Percentiles rank a stretch among this genome's conserved stretches.
These are phyloP conservation scores for Phaenicophaeus curvirostris DNA, from an alignment of 2,797 vertebrate genomes.

Conservation along the genomic window DNA sequence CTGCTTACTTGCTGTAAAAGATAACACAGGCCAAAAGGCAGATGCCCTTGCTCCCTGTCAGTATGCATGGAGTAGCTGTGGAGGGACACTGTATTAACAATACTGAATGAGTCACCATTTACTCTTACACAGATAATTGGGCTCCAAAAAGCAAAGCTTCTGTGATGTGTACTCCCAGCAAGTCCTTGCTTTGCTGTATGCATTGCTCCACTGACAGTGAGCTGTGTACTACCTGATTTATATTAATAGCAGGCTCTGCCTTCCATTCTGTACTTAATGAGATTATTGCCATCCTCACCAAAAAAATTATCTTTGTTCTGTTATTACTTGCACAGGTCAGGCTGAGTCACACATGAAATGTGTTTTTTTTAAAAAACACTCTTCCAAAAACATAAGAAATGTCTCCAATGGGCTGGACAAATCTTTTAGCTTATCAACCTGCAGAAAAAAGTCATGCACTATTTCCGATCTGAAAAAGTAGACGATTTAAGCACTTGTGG, in stretches of 20 bases:
- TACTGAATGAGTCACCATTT: background rate
- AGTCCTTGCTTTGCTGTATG: background rate
- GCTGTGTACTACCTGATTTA: background rate
- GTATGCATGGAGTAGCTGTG: background rate
- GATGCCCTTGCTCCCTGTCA: background rate
- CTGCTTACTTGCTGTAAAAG: background rate
- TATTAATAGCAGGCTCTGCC: background rate
- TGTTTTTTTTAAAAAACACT: background rate
- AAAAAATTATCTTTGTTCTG: background rate
- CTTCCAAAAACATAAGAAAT: background rate
- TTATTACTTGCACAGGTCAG: background rate
- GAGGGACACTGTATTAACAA: background rate
- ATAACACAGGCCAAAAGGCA: background rate
- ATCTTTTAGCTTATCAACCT: background rate
- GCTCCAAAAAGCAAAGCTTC: background rate
- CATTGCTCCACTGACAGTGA: accelerated
- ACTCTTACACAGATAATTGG: background rate
- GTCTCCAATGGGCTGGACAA: background rate
- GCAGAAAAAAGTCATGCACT: background rate
- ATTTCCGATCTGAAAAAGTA: background rate
- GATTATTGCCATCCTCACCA: background rate
- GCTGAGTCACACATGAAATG: background rate
- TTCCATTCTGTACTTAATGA: background rate
- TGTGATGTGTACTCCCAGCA: background rate
- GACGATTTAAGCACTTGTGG: background rate